Base-by-base conservation (phyloP, 2,113 vertebrate species). In the Hiodon alosoides region DNA sequence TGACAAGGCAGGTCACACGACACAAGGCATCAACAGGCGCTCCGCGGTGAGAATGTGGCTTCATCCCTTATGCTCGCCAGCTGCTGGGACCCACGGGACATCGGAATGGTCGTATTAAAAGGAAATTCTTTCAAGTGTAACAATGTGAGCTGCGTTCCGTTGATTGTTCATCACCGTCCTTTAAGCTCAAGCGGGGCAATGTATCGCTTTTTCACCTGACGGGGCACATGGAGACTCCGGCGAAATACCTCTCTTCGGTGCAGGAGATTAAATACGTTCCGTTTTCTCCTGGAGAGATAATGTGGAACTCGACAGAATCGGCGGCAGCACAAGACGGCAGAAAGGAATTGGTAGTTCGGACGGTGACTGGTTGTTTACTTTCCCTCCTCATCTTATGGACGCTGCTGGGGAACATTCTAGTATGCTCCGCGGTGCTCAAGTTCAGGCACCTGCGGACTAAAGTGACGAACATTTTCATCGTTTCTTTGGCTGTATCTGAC, bases 391-490 rank as follows among this genome's bases (percentile, higher is more conserved):
- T 99, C 80, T 83, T 95, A 57, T 97, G 94, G 93, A 98, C 97
- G 0, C 86, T 98, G 50, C 86, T 98, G 2, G 96, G 97, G 46
- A 98, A 98, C 83, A 88, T 93, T 74, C 79, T 97, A 87, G 96
- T 99, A 73, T 98, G 95, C 74, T 87, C 88, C 0, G 95, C 96
- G 61, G 92, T 98, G 81, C 83, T 95, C 79, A 91, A 93, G 80
- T 96, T 94, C 79, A 89, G 94, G 50, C 95, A 94, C 83, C 77
- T 99, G 82, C 91, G 96, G 72, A 89, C 86, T 82, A 97, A 94
- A 88, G 94, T 95, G 75, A 98, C 96, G 85, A 95, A 95, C 81
- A 90, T 95, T 77, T 98, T 99, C 83, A 94, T 97, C 46, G 94
- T 95, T 60, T 99, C 97, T 1, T 80, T 98, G 81, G 97, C 96